Base-by-base conservation (phyloP, 2,797 vertebrate genomes). In the Neosilurus mollespiculum region DNA sequence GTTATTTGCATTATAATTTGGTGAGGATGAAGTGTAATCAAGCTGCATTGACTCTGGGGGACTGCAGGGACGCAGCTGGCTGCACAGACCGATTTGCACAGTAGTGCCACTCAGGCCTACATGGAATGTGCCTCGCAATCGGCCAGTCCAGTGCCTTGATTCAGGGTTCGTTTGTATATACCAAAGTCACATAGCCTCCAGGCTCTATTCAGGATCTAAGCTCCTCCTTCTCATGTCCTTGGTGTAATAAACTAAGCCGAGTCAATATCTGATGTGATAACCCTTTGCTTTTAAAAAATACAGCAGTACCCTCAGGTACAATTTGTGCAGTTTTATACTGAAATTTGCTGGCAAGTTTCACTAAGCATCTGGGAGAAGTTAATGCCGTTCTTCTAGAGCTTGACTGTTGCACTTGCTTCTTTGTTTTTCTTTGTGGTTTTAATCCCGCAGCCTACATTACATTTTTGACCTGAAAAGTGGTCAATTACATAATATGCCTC, bases 1-100 rank as follows among this genome's bases (percentile, higher is more conserved):
- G 84, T 86, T 91, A 90, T 92, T 90, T 92, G 91, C 88, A 91
- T 92, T 90, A 88, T 88, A 91, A 89, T 91, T 90, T 90, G 88
- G 87, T 80, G 78, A 89, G 88, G 87, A 88, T 88, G 89, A 91
- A 92, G 89, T 89, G 89, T 92, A 90, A 91, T 92, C 91, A 92
- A 89, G 89, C 91, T 85, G 78, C 86, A 87, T 86, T 87, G 89
- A 89, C 89, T 90, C 88, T 72, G 58, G 80, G 86, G 89, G 89
- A 89, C 86, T 82, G 85, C 62, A 6, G 86, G 78, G 86, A 88
- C 84, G 75, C 82, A 84, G 83, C 61, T 80, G 89, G 89, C 78
- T 58, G 84, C 84, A 70, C 84, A 80, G 67, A 84, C 80, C 80
- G 73, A 89, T 81, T 88, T 84, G 61, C 64, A 84, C 83, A 83